Base-by-base conservation (phyloP, 2,797 vertebrate species). In the Pangasius krempfi region DNA sequence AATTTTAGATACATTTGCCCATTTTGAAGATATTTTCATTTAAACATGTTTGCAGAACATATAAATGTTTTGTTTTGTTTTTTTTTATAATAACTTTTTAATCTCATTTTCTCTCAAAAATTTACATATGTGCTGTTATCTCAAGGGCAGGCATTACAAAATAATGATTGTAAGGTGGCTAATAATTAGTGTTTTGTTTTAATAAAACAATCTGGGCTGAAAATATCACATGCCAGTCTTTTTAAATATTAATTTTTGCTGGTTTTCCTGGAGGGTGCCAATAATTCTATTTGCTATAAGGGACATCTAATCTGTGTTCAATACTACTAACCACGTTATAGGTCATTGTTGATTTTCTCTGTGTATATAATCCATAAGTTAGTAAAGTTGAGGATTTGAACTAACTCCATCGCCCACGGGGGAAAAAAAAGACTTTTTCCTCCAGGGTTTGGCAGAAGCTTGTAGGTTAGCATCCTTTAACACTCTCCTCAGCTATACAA, bases 401-500 rank as follows among this genome's bases (percentile, higher is more conserved):
- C 12, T 10, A 44, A 73, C 8, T 25, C 70, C 22, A 5, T 8
- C 8, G 8, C 37, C 70, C 37, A 44, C 0, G 14, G 64, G 1
- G 1, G 7, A 68, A 7, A 2, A 33, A 68, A 47, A 40, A 40
- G 16, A 22, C 3, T 22, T 58, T 58, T 58, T 12, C 52, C 54
- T 60, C 2, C 79, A 60, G 54, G 30, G 22, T 81, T 81, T 81
- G 18, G 33, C 30, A 81, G 54, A 25, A 81, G 18, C 79, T 25
- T 81, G 54, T 81, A 81, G 79, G 54, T 58, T 60, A 22, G 37
- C 56, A 44, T 60, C 20, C 12, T 62, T 82, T 62, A 82, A 40
- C 80, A 44, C 16, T 82, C 9, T 33, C 22, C 30, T 62, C 80
- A 62, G 37, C 80, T 60, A 60, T 62, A 58, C 52, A 27, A 58